phyloP scores from a whole-genome alignment of 2,113 vertebrate species.

The Brachypodius melanocephalos region DNA sequence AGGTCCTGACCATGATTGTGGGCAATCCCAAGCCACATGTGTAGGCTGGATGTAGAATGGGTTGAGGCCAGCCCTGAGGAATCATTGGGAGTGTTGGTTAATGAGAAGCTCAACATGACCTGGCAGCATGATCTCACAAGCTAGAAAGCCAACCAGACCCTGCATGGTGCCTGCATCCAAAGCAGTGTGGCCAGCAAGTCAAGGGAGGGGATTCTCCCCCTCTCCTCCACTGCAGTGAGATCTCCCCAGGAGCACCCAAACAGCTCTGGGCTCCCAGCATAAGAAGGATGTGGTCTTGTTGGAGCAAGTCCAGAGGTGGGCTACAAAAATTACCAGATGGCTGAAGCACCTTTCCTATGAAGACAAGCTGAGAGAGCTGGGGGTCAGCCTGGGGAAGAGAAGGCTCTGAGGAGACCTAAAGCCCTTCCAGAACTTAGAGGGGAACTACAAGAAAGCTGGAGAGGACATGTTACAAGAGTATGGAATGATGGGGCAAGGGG shows the following conservation, averaged over 20 bases:
- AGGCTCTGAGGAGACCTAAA: not conserved
- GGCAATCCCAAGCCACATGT: not conserved
- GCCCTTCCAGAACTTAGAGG: not conserved
- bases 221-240: not conserved
- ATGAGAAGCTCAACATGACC: not conserved
- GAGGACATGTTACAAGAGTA: accelerated
- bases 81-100: not conserved
- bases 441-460: not conserved
- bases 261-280: not conserved
- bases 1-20: not conserved
- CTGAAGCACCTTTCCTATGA: not conserved
- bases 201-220: not conserved
- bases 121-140: not conserved
- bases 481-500: not conserved
- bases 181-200: not conserved
- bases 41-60: not conserved
- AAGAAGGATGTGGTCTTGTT: not conserved
- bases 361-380: not conserved
- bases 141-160: not conserved
- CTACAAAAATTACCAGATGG: not conserved
- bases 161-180: not conserved
- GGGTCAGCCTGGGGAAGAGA: not conserved
- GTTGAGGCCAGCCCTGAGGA: not conserved
- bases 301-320: not conserved
- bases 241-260: not conserved